phyloP scores from a whole-genome alignment of 2,797 vertebrate species.

The Amblyraja radiata region DNA sequence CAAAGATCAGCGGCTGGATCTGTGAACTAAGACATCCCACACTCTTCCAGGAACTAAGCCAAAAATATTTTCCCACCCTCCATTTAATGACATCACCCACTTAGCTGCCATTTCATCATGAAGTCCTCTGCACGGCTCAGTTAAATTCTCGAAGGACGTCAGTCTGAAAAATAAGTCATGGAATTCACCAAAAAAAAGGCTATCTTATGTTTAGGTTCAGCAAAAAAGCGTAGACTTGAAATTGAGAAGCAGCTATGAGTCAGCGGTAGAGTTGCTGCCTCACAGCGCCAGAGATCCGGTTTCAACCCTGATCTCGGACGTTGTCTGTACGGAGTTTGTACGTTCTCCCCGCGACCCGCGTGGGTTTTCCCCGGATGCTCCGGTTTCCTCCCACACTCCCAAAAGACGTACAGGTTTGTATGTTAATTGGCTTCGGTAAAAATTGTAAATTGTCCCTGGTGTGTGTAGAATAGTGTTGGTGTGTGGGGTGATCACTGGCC shows the following conservation, averaged over 20 bases:
- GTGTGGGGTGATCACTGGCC: no score
- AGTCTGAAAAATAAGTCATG: not conserved
- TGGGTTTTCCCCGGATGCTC: no score
- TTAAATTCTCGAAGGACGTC: not conserved
- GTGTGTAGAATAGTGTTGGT: no score
- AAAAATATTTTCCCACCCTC: slow-evolving; percentile 2
- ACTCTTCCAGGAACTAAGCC: slow-evolving; percentile 12
- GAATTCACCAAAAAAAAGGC: not conserved
- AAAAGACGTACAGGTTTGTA: no score
- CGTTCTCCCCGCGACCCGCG: no score
- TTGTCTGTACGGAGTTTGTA: no score
- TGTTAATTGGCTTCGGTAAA: no score
- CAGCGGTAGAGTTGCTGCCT: no score
- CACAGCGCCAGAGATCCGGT: no score
- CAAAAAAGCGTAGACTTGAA: not conserved
- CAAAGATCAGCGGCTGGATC: not conserved
- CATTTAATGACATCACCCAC: not conserved
- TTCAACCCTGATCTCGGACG: no score
- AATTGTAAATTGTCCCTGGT: no score
- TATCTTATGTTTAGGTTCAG: not conserved
- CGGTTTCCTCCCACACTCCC: no score
- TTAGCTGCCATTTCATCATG: not conserved
- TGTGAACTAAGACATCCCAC: not conserved
- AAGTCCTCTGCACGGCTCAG: not conserved
- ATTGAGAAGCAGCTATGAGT: not conserved